Evolutionary conservation across 2,113 vertebrate species (phyloP), one percentile per base, ranked within the genome.

Genomic region (Xenopus borealis): DNA sequence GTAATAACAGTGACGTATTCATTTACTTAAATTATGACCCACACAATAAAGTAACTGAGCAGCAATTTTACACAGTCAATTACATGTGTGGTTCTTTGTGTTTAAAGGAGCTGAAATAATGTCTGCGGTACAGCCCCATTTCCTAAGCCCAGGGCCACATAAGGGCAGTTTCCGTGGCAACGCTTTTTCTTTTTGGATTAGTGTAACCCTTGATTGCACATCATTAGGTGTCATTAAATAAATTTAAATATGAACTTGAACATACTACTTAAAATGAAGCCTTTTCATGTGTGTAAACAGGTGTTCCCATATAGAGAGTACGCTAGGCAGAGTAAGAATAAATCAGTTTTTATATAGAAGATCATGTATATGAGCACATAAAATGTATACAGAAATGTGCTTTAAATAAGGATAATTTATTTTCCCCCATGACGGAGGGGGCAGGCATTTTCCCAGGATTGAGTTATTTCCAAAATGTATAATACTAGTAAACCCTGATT

Each of bases 141-240:
- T 92, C 93, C 89, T 87, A 89, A 88, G 90, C 91, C 91, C 90
- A 81, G 87, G 88, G 88, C 88, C 82, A 87, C 91, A 89, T 88
- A 85, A 89, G 89, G 88, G 86, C 85, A 93, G 96, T 98, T 95
- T 90, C 95, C 94, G 83, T 91, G 94, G 95, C 85, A 93, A 98
- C 91, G 85, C 80, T 84, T 62, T 89, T 88, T 90, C 87, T 92
- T 91, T 95, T 84, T 46, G 4, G 92, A 89, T 96, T 93, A 93
- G 88, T 87, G 89, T 87, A 93, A 94, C 92, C 94, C 92, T 93
- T 93, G 91, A 91, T 89, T 92, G 94, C 92, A 92, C 90, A 90
- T 95, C 93, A 97, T 97, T 97, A 97, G 94, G 90, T 95, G 91
- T 94, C 94, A 96, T 96, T 98, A 97, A 97, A 94, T 90, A 88